Evolutionary conservation across 2,113 vertebrate genomes (phyloP), one percentile per base, ranked within the genome.

Genomic region (Sterrhoptilus dennistouni): DNA sequence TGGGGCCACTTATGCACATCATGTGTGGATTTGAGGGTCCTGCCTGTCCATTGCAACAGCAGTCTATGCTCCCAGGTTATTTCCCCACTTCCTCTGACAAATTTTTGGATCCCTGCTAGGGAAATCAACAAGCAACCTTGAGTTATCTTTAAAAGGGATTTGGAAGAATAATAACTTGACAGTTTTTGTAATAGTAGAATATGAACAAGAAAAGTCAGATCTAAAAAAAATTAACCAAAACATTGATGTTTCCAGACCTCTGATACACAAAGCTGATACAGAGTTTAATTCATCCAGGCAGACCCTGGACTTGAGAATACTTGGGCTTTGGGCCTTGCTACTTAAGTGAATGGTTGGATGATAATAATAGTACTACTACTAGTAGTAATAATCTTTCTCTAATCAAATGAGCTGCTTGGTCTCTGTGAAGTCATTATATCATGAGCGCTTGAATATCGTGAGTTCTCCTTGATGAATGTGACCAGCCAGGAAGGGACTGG

Each of bases 371-470:
- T 21, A 45, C 17, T 22, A 69, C 22, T 54, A 65, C 11, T 47
- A 71, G 22, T 57, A 72, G 35, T 68, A 54, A 74, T 28, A 27
- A 65, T 72, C 5, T 71, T 79, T 90, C n/a, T 69, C 18, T 88
- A 95, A 92, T 53, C 38, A 75, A 71, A 82, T 53, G 57, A 95
- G 57, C 49, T 85, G 70, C 33, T 53, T 91, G 36, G 44, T 84
- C 47, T 89, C 91, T 95, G 64, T 92, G 77, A 94, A 94, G 78
- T 83, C 63, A 63, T 91, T 84, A 5, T 53, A 61, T 53, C 54
- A 54, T 0, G 0, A 95, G 52, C 0, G 2, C 56, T 49, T 82
- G 87, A 95, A 75, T 36, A 79, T 85, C 87, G 50, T 14, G 59
- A 77, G 56, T 24, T 82, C 25, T 44, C 77, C 83, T 70, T 93